Base-by-base conservation (phyloP, 2,888 invertebrate species). In the Drosophila robusta region DNA sequence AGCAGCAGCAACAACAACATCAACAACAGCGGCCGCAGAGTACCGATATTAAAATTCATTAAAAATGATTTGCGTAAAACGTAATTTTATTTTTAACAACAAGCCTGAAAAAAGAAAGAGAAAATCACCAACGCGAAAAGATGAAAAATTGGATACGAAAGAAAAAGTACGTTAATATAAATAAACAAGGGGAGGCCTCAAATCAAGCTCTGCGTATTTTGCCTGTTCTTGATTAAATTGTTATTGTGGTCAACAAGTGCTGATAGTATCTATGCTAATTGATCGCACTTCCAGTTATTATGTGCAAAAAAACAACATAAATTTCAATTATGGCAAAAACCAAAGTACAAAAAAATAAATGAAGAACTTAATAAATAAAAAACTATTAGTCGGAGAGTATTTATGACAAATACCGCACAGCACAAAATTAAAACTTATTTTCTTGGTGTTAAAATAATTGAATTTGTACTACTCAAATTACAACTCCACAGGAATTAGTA, bases 1-100 rank as follows among this genome's bases (percentile, higher is more conserved):
- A 54, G 18, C 65, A 66, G 22, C 29, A 62, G 7, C 75, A 63
- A 22, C 55, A 50, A 60, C 47, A 55, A 14, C 46, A 47, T 26
- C 38, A 73, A 39, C 44, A 67, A 42, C 72, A 64, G 39, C 56
- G 39, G 64, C 38, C 55, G 16, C 36, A 57, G 26, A 55, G 38
- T 52, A 69, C 8, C 32, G 38, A 88, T 85, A 82, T 89, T 89
- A 88, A 89, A 85, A 85, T 89, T 85, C 89, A 85, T 85, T 85
- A 85, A 85, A 85, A 85, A 85, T 85, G 88, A 85, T 85, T 85
- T 89, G 89, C 88, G 89, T 85, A 89, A 85, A 85, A 88, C 86
- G 89, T 79, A 83, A 83, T 89, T 89, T 83, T 87, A 80, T 89
- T 83, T 82, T 86, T 73, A 34, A 29, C 29, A 29, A 34, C 12